Conservation (phyloP, 1,140 invertebrate genomes). For the Orussus abietinus region DNA sequence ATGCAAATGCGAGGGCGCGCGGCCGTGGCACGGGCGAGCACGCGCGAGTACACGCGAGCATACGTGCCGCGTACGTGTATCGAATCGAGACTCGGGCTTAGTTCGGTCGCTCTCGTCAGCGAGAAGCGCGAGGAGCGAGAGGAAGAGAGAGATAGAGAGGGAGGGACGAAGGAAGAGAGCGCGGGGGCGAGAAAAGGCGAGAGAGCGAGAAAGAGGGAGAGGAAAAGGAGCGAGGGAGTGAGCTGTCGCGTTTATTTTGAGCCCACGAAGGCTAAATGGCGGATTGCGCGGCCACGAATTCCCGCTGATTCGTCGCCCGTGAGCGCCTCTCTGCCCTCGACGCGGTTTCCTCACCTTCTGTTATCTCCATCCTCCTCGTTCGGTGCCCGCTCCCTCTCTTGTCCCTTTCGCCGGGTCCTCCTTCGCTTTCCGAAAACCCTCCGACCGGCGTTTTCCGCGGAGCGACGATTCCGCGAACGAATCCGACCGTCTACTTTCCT, state of each 20-base stretch:
- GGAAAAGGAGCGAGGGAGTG: conserved; percentile 19
- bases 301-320: conserved; percentile 27
- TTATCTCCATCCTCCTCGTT: conserved; percentile 1
- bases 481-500: no score
- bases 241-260: conserved; percentile 44
- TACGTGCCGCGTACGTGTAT: neutral
- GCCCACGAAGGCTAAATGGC: conserved; percentile 37
- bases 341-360: conserved; percentile 1
- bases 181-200: conserved; percentile 1
- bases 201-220: neutral
- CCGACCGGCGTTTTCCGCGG: no score
- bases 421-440: no score
- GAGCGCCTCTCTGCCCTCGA: no score
- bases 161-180: neutral
- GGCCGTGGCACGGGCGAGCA: neutral
- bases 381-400: neutral
- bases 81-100: conserved; percentile 1
- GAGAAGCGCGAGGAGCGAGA: no score
- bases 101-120: neutral
- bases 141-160: conserved; percentile 7
- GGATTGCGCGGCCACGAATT: conserved; percentile 27
- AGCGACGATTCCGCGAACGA: neutral
- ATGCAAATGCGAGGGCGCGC: no score
- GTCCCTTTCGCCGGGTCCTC: neutral
- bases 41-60: neutral